These are phyloP conservation scores for Phortica magna DNA, from an alignment of 2,888 invertebrate species.

Conservation along the genomic window DNA sequence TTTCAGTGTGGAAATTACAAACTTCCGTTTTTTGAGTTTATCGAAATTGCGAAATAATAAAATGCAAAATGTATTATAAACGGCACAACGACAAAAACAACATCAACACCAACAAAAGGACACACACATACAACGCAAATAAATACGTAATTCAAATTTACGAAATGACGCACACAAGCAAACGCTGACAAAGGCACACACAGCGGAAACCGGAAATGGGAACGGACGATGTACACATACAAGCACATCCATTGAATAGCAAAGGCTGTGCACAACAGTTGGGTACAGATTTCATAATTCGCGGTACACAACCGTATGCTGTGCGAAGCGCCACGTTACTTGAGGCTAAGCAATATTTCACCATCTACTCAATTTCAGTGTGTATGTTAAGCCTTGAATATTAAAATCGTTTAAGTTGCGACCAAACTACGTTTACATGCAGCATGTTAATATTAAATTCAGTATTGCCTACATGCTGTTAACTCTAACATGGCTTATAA, in stretches of 20 bases:
- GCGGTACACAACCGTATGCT: too few relatives aligned
- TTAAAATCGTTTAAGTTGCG: too few relatives aligned
- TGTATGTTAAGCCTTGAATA: too few relatives aligned
- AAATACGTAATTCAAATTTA: conserved; percentile 67
- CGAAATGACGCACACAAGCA: conserved; percentile 45
- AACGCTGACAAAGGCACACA: conserved; percentile 54
- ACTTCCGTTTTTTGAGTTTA: conserved; percentile 62
- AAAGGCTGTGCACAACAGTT: neutral
- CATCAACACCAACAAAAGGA: conserved; percentile 32
- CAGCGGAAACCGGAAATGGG: conserved; percentile 75
- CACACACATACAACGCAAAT: conserved; percentile 42
- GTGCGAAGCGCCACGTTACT: too few relatives aligned
- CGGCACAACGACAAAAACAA: conserved; percentile 50
- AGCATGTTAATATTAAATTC: too few relatives aligned
- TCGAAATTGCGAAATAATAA: conserved; percentile 57
- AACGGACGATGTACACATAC: conserved; percentile 59
- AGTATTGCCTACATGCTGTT: too few relatives aligned
- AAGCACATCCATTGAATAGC: conserved; percentile 45
- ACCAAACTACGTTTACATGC: too few relatives aligned
- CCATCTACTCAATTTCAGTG: too few relatives aligned
- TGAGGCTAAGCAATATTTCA: too few relatives aligned
- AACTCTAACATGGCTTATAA: too few relatives aligned
- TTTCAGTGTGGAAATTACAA: conserved; percentile 60
- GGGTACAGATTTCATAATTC: neutral
- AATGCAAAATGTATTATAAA: conserved; percentile 8